These are phyloP conservation scores for Brachionus calyciflorus DNA, from an alignment of 1,140 invertebrate species.

Conservation along the genomic window DNA sequence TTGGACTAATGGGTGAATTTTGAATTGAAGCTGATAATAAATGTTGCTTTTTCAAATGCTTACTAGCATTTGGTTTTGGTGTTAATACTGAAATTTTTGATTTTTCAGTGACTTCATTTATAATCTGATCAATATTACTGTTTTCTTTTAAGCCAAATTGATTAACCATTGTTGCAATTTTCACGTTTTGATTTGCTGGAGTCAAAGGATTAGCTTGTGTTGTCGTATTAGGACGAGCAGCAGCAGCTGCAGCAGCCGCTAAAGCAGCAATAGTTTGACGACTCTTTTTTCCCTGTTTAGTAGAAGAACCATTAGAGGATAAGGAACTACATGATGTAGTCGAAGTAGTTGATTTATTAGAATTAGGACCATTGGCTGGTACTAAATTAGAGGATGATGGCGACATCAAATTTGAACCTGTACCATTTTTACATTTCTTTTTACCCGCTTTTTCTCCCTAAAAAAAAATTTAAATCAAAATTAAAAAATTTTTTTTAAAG, in stretches of 20 bases:
- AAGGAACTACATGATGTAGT: not conserved
- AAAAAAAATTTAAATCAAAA: not conserved
- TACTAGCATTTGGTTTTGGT: not conserved
- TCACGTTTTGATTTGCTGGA: not conserved
- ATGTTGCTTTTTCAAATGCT: constrained; percentile 17
- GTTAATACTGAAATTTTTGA: not conserved
- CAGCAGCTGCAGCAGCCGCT: constrained; percentile 25
- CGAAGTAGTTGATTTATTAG: not conserved
- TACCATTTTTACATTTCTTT: not conserved
- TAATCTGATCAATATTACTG: constrained; percentile 18
- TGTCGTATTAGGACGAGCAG: not conserved
- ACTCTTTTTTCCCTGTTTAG: not conserved
- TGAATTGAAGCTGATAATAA: constrained; percentile 3
- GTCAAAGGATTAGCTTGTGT: not conserved
- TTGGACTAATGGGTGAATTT: not conserved
- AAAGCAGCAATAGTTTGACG: constrained; percentile 32
- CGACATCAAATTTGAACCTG: not conserved
- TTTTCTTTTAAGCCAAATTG: constrained; percentile 1
- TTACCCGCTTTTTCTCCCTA: not conserved
- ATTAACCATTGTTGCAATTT: not conserved
- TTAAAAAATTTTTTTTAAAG: not conserved
- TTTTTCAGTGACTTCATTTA: constrained; percentile 13
- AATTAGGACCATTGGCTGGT: not conserved
- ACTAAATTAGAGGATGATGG: not conserved
- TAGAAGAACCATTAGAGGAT: not conserved